Conservation (phyloP, 2,797 vertebrate species). For the Staurois parvus region DNA sequence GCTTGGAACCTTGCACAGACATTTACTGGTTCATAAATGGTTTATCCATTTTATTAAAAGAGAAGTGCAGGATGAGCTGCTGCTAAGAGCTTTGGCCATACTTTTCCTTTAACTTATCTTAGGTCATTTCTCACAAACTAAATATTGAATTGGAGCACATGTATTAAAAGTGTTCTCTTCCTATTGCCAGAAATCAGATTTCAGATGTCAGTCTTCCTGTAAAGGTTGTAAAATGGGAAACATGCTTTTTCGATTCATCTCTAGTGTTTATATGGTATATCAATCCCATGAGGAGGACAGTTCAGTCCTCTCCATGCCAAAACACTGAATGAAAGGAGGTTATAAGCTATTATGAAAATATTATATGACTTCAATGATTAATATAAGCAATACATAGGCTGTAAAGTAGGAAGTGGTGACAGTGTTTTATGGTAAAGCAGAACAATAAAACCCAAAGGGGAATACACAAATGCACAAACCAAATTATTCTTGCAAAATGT, state of each 20-base stretch:
- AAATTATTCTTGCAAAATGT: slow-evolving; percentile 23
- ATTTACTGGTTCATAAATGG: no score
- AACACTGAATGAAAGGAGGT: background rate
- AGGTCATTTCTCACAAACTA: background rate
- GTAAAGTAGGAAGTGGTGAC: background rate
- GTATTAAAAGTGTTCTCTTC: background rate
- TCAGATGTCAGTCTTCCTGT: background rate
- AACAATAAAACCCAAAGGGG: slow-evolving; percentile 13
- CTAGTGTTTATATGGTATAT: background rate
- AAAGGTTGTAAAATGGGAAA: background rate
- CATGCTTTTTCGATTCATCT: background rate
- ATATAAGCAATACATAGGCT: slow-evolving; percentile 14
- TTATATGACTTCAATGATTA: slow-evolving; percentile 12
- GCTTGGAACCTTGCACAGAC: no score
- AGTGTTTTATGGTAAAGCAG: slow-evolving; percentile 25
- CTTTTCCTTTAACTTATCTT: no score
- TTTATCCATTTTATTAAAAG: background rate
- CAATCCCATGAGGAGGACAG: background rate
- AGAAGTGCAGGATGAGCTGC: no score
- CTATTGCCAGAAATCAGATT: background rate
- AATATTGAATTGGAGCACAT: background rate
- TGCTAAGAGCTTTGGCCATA: no score
- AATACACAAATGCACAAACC: slow-evolving; percentile 14
- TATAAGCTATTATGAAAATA: slow-evolving; percentile 7
- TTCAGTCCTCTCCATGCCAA: background rate